These are phyloP conservation scores for Sinopyrophorus schimmeli DNA, from an alignment of 2,888 invertebrate genomes.

Conservation along the genomic window DNA sequence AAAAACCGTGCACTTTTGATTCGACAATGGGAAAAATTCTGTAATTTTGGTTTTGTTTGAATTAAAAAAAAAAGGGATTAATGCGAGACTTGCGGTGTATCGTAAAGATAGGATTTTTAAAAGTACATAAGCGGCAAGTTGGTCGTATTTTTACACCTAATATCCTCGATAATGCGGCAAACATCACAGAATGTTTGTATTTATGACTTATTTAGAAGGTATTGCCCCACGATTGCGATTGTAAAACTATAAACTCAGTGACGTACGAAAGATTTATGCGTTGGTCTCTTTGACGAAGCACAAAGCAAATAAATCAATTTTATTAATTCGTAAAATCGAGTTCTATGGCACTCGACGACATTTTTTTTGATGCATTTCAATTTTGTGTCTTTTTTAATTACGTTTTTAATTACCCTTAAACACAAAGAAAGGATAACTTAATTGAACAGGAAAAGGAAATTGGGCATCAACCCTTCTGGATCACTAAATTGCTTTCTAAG, in stretches of 20 bases:
- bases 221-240: conserved; percentile 19
- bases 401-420: too few species aligned
- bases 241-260: conserved; percentile 24
- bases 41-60: too few species aligned
- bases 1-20: too few species aligned
- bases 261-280: conserved; percentile 6
- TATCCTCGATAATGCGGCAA: conserved; percentile 31
- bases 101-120: conserved; percentile 24
- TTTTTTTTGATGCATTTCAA: too few species aligned
- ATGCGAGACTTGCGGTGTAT: too few species aligned
- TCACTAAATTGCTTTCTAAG: conserved; percentile 11
- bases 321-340: conserved; percentile 2
- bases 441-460: conserved; percentile 28
- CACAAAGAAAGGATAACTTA: too few species aligned
- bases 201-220: conserved; percentile 22
- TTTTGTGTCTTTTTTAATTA: too few species aligned
- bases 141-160: conserved; percentile 29
- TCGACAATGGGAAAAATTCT: too few species aligned
- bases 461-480: conserved; percentile 23
- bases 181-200: conserved; percentile 22
- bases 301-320: too few species aligned
- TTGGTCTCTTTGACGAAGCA: too few species aligned
- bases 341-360: too few species aligned
- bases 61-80: too few species aligned
- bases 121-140: conserved; percentile 14